Percentiles rank a stretch among this genome's conserved stretches.
phyloP scores from a whole-genome alignment of 2,888 invertebrate species.

The Drosophila flavopinicola region DNA sequence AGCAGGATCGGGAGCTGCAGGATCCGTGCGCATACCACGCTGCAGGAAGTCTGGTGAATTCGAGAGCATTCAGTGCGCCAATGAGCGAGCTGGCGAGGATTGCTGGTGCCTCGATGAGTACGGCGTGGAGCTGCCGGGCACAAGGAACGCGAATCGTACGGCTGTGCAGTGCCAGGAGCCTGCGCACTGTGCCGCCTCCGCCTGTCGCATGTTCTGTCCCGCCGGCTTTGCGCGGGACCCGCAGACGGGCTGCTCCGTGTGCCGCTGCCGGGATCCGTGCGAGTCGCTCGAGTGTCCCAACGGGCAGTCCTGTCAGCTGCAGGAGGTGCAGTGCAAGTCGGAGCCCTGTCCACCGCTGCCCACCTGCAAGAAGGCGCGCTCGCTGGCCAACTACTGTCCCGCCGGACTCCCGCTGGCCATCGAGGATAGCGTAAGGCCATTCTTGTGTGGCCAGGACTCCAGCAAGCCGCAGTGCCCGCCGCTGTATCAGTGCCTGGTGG shows the following conservation, averaged over 20 bases:
- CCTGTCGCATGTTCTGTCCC: slow-evolving; percentile 94
- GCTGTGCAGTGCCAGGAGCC: slow-evolving; percentile 84
- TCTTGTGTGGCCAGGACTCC: slow-evolving; percentile 91
- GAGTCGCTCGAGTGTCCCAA: slow-evolving; percentile 90
- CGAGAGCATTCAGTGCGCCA: slow-evolving; percentile 90
- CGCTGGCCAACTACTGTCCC: slow-evolving; percentile 91
- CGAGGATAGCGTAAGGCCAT: slow-evolving; percentile 90
- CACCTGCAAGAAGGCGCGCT: slow-evolving; percentile 91
- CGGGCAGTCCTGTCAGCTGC: slow-evolving; percentile 90
- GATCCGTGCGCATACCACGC: slow-evolving; percentile 87
- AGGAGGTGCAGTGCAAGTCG: slow-evolving; percentile 90
- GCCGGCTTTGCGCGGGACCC: slow-evolving; percentile 90
- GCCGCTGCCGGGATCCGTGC: slow-evolving; percentile 93
- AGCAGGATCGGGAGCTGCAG: not conserved
- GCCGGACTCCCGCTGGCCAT: slow-evolving; percentile 90
- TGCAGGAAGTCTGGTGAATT: slow-evolving; percentile 90
- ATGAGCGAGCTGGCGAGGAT: slow-evolving; percentile 87
- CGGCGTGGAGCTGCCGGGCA: slow-evolving; percentile 92
- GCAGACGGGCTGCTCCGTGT: slow-evolving; percentile 89
- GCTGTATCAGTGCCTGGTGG: slow-evolving; percentile 91
- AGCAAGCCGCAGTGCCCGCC: slow-evolving; percentile 94
- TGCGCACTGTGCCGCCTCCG: slow-evolving; percentile 90
- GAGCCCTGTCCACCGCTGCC: slow-evolving; percentile 94
- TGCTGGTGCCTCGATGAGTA: slow-evolving; percentile 94
- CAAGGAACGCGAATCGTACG: slow-evolving; percentile 85